phyloP scores from a whole-genome alignment of 2,113 vertebrate species.

The Tetrao urogallus region DNA sequence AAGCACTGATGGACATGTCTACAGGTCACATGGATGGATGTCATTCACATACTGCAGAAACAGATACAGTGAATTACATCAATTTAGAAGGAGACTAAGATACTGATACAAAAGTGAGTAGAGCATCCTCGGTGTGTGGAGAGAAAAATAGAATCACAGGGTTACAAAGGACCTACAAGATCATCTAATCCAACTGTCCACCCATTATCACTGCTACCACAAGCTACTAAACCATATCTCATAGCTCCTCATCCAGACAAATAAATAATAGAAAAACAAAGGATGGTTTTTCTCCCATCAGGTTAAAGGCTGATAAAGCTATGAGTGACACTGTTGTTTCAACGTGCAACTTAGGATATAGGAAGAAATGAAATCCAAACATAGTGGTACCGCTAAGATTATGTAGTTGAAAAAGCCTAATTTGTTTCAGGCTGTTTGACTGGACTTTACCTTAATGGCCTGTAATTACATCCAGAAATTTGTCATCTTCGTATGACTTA shows the following conservation, averaged over 20 bases:
- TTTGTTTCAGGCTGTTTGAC: background rate
- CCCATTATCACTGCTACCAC: no score
- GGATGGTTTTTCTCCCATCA: background rate
- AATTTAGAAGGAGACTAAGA: background rate
- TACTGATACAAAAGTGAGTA: fast-evolving
- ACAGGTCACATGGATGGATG: background rate
- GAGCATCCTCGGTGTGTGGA: background rate
- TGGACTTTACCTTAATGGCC: background rate
- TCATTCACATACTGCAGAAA: background rate
- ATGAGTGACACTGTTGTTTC: background rate
- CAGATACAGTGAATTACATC: background rate
- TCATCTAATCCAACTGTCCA: no score
- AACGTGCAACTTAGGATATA: background rate
- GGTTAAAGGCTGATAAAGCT: background rate
- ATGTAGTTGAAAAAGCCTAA: background rate
- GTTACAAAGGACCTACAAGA: no score
- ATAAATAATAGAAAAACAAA: background rate
- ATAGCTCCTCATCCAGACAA: no score
- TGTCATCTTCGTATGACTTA: background rate
- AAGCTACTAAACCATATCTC: no score
- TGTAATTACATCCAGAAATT: background rate
- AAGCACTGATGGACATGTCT: background rate
- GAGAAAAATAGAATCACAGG: background rate
- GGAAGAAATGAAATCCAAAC: background rate
- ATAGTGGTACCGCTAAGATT: background rate